These are phyloP conservation scores for Stercorarius parasiticus DNA, from an alignment of 2,113 vertebrate species.

Conservation along the genomic window DNA sequence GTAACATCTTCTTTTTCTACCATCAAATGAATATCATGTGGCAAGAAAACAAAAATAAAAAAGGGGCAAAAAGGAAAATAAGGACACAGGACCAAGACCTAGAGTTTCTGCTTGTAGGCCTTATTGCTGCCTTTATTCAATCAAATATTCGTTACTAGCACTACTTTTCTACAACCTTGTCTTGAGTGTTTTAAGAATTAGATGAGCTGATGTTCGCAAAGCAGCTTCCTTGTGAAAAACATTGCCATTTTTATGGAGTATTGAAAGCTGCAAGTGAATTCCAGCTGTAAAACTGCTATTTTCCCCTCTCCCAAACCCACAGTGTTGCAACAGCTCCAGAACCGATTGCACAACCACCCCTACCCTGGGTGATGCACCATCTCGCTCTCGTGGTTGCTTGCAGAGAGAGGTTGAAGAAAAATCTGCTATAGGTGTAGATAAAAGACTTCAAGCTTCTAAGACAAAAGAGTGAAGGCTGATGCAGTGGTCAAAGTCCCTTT, in stretches of 20 bases:
- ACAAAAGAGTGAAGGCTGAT: background rate
- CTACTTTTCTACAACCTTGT: background rate
- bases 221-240: background rate
- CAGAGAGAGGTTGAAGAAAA: background rate
- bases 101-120: background rate
- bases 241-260: background rate
- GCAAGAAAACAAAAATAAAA: background rate
- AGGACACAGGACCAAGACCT: background rate
- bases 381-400: background rate
- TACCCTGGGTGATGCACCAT: background rate
- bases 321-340: background rate
- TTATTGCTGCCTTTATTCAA: background rate
- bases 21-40: background rate
- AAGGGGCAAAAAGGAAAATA: background rate
- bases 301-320: accelerated
- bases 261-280: background rate
- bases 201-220: background rate
- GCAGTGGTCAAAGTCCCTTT: background rate
- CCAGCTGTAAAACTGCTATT: background rate
- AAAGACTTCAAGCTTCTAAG: background rate
- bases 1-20: background rate
- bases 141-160: background rate
- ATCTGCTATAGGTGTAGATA: background rate
- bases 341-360: background rate
- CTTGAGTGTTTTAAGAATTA: background rate